A percentile compares a stretch with the other conserved stretches of the same genome.
Evolutionary conservation across 37 sponge, comb jelly and placozoan species (phyloP).

Genomic region (Petrosia ficiformis): DNA sequence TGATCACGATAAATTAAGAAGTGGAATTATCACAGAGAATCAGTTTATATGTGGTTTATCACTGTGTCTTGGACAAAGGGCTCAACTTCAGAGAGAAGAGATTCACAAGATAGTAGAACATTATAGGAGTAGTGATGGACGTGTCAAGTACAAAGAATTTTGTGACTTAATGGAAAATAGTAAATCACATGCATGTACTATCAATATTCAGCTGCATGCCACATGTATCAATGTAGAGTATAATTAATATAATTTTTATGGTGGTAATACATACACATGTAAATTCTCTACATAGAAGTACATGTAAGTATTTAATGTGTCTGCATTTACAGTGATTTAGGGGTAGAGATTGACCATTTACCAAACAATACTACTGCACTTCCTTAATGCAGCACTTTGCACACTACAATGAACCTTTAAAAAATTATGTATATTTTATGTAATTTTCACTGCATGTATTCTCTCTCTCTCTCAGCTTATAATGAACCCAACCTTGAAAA

Average conservation of each 20-base stretch:
- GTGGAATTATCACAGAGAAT: constrained; percentile 89
- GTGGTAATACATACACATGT: too few species aligned
- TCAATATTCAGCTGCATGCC: constrained; percentile 5
- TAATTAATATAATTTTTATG: too few species aligned
- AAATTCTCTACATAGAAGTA: too few species aligned
- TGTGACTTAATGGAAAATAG: constrained; percentile 90
- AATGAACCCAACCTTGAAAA: constrained; percentile 85
- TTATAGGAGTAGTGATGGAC: constrained; percentile 56
- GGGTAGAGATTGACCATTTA: too few species aligned
- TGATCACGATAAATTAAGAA: constrained; percentile 86
- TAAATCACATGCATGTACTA: constrained; percentile 9
- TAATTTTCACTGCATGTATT: too few species aligned
- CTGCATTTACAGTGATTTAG: too few species aligned
- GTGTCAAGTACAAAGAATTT: constrained; percentile 83
- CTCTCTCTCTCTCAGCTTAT: too few species aligned
- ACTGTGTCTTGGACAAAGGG: constrained; percentile 55
- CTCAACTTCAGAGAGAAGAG: constrained; percentile 68
- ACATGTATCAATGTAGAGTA: background rate
- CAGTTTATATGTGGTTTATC: constrained; percentile 87
- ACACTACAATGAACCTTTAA: too few species aligned
- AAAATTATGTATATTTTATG: too few species aligned
- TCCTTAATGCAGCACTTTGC: too few species aligned
- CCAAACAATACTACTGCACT: too few species aligned
- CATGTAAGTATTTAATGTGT: too few species aligned
- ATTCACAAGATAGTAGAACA: constrained; percentile 54